Percentiles rank a stretch among this genome's conserved stretches.
These are phyloP conservation scores for Cremastinae sp. DNA, from an alignment of 2,888 invertebrate species.

Conservation along the genomic window DNA sequence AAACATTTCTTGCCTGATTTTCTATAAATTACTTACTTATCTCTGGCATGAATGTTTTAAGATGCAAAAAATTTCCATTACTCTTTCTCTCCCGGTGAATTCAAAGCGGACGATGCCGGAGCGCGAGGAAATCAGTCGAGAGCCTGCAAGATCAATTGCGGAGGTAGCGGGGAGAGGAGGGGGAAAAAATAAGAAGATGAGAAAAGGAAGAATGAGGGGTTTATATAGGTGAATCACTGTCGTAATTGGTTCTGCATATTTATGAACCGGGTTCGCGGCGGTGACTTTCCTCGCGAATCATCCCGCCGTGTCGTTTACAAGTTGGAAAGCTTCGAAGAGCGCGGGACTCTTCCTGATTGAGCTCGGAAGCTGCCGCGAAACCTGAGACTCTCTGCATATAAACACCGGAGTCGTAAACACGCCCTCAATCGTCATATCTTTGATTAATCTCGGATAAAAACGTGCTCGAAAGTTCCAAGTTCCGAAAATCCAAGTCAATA, in stretches of 20 bases:
- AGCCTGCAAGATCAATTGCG: conserved; percentile 17
- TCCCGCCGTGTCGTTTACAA: conserved; percentile 65
- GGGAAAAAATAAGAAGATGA: conserved; percentile 17
- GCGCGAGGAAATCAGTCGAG: conserved; percentile 43
- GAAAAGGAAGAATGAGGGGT: conserved; percentile 41
- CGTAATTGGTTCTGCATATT: conserved; percentile 78
- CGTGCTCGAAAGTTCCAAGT: conserved; percentile 29
- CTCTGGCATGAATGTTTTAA: too few relatives aligned
- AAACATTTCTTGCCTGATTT: too few relatives aligned
- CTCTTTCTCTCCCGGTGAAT: conserved; percentile 50
- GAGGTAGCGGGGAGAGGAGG: conserved; percentile 17
- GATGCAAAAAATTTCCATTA: neutral
- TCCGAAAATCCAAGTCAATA: too few relatives aligned
- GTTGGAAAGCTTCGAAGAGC: conserved; percentile 48
- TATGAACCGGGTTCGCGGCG: conserved; percentile 71
- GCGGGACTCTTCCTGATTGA: conserved; percentile 19
- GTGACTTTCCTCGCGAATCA: conserved; percentile 47
- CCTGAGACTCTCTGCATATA: neutral
- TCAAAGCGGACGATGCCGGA: conserved; percentile 41
- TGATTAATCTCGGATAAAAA: conserved; percentile 9
- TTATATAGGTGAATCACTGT: conserved; percentile 37
- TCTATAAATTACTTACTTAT: too few relatives aligned
- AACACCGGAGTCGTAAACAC: neutral
- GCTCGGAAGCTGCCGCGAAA: neutral
- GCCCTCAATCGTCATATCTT: too few relatives aligned